A percentile compares a stretch with the other conserved stretches of the same genome.
phyloP scores from a whole-genome alignment of 2,797 vertebrate genomes.

The Tachyglossus aculeatus region DNA sequence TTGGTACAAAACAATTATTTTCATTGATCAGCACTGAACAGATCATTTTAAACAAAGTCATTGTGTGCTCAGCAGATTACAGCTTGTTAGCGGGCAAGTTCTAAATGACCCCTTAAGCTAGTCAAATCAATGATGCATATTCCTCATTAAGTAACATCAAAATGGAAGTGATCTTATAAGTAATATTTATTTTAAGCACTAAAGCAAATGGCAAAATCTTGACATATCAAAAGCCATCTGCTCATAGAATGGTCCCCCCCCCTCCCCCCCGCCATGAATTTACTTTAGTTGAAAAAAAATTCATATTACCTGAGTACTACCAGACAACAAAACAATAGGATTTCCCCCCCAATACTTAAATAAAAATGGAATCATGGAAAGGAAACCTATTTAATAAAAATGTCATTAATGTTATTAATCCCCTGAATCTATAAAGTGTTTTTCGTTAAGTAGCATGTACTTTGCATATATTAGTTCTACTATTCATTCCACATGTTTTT shows the following conservation, averaged over 20 bases:
- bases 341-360: constrained; percentile 32
- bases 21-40: constrained; percentile 96
- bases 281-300: constrained; percentile 62
- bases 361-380: constrained; percentile 28
- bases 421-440: too few relatives aligned
- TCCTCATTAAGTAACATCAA: constrained; percentile 96
- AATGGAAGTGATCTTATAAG: constrained; percentile 94
- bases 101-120: constrained; percentile 97
- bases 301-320: constrained; percentile 43
- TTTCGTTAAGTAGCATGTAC: too few relatives aligned
- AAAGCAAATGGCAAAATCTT: constrained; percentile 88
- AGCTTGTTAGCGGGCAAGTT: constrained; percentile 86
- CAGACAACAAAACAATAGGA: constrained; percentile 17
- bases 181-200: constrained; percentile 94
- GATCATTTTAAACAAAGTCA: constrained; percentile 99
- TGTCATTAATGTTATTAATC: neutral
- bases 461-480: too few relatives aligned
- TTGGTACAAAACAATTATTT: constrained; percentile 94
- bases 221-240: constrained; percentile 78
- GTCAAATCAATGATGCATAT: constrained; percentile 96
- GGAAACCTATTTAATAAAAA: neutral
- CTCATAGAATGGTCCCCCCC: constrained; percentile 56
- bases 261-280: constrained; percentile 43
- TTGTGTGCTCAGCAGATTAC: constrained; percentile 90
- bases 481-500: too few relatives aligned